Percentiles rank a stretch among this genome's conserved stretches.
phyloP scores from a whole-genome alignment of 2,797 vertebrate species.

The Macroramphosus scolopax region DNA sequence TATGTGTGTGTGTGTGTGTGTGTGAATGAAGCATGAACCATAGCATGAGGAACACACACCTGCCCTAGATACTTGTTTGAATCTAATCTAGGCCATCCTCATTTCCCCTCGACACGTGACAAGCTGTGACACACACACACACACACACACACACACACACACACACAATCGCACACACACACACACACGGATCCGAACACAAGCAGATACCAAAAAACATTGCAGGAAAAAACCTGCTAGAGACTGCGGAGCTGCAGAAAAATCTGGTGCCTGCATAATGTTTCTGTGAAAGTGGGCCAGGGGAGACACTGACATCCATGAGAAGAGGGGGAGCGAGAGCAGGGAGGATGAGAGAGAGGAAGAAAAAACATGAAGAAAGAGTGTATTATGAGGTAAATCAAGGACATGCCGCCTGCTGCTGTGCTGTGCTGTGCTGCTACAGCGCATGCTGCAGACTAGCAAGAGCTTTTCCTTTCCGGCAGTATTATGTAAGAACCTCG shows the following conservation, averaged over 20 bases:
- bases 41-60: conserved; percentile 66
- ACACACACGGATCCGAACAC: conserved; percentile 13
- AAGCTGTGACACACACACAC: conserved; percentile 26
- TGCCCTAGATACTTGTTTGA: conserved; percentile 73
- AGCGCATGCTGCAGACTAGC: conserved; percentile 73
- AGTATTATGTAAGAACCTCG: conserved; percentile 71
- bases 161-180: conserved; percentile 6
- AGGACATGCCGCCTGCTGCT: conserved; percentile 74
- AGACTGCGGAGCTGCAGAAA: conserved; percentile 40
- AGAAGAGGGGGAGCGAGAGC: conserved; percentile 17
- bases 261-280: conserved; percentile 31
- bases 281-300: conserved; percentile 47
- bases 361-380: conserved; percentile 37
- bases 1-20: conserved; percentile 1
- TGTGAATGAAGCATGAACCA: conserved; percentile 54
- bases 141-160: conserved; percentile 5
- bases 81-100: conserved; percentile 76
- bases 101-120: conserved; percentile 67
- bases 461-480: conserved; percentile 72
- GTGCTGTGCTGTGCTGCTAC: conserved; percentile 65
- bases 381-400: conserved; percentile 69
- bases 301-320: conserved; percentile 49
- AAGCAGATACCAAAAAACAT: conserved; percentile 16
- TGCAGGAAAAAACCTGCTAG: conserved; percentile 30
- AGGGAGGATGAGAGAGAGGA: not conserved